Percentiles rank a stretch among this genome's conserved stretches.
phyloP scores from a whole-genome alignment of 2,113 vertebrate genomes.

The Glareola pratincola region DNA sequence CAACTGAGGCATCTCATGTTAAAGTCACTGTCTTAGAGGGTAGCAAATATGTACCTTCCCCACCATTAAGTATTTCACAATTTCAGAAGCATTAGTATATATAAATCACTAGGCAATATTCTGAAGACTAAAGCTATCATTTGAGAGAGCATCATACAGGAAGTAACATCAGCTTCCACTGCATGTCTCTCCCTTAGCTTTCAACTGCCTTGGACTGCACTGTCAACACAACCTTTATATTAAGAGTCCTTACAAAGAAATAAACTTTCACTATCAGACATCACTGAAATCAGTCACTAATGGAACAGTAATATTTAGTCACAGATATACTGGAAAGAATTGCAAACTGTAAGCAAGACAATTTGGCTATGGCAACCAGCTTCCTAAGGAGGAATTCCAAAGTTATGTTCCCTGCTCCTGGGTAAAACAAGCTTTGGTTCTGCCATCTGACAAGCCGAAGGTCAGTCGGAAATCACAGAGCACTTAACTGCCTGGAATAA shows the following conservation, averaged over 20 bases:
- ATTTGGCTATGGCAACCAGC: background rate
- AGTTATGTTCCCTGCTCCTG: background rate
- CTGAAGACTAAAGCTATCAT: background rate
- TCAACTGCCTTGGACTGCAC: background rate
- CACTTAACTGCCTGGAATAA: background rate
- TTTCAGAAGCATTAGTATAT: background rate
- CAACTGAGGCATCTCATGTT: background rate
- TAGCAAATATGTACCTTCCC: background rate
- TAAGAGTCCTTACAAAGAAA: background rate
- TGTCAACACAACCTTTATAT: background rate
- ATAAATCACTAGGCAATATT: background rate
- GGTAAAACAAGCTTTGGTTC: background rate
- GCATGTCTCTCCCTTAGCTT: background rate
- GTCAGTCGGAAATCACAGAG: background rate
- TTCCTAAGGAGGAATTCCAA: background rate
- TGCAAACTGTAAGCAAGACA: background rate
- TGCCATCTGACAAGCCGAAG: background rate
- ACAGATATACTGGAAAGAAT: background rate
- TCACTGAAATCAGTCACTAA: background rate
- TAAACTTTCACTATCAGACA: background rate
- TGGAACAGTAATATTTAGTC: background rate
- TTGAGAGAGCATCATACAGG: background rate
- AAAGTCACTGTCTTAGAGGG: background rate
- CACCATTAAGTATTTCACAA: background rate
- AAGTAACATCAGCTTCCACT: background rate